Base-by-base conservation (phyloP, 2,113 vertebrate genomes). In the Poecile atricapillus region DNA sequence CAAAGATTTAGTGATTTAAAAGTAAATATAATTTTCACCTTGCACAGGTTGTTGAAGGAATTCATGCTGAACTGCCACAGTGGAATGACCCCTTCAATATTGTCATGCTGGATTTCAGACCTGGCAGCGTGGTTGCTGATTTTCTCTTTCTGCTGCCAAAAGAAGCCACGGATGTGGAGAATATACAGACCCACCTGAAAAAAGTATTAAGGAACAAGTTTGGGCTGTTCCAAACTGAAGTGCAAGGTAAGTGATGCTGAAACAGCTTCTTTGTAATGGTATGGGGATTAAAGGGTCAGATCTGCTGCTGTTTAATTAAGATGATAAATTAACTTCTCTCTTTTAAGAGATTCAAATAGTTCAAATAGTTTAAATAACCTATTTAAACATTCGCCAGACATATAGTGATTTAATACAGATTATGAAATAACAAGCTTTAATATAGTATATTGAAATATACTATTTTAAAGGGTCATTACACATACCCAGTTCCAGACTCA, bases 31-130 rank as follows among this genome's bases (percentile, higher is more conserved):
- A 27, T 44, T 95, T 88, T 89, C 55, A 7, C 70, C 92, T 82
- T 35, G 46, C 87, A n/a, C 96, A 97, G 97, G 52, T 97, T 44
- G 79, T 87, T 22, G 46, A 7, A 69, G 60, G 41, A 39, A 97
- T 97, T 97, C 67, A 37, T 4, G 18, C 18, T 6, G 53, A 14
- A 19, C 79, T 97, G 49, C 43, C 43, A 43, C 43, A 43, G 43
- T 7, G 68, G 13, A 70, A 78, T 4, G 24, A 60, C 20, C 60
- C 5, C 27, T 96, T 96, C 0, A 2, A 91, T 11, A 19, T 97
- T 20, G 0, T 59, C 10, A 18, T 97, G 11, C 70, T 97, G 60
- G 94, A 92, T 63, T 96, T 96, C 93, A 92, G 70, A 64, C 30
- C 33, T 19, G 96, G 97, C 27, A 97, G 92, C 4, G 95, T 97